Conservation (phyloP, 2,113 vertebrate species). For the Eleginops maclovinus region DNA sequence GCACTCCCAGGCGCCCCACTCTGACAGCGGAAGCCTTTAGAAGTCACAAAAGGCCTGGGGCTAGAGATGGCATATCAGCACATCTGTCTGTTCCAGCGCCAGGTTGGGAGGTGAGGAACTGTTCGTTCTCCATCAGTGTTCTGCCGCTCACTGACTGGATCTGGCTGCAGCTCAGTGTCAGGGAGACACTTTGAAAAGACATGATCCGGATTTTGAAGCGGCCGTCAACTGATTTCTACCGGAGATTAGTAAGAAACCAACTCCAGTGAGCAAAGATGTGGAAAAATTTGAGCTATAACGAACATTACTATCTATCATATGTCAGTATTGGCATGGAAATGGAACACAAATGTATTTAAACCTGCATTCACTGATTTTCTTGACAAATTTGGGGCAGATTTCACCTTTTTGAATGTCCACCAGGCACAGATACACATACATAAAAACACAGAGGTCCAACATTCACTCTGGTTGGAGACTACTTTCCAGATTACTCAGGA, state of each 20-base stretch:
- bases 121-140: slow-evolving; percentile 32
- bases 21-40: slow-evolving; percentile 79
- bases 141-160: slow-evolving; percentile 37
- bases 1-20: slow-evolving; percentile 68
- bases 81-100: slow-evolving; percentile 76
- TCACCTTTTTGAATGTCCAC: neutral
- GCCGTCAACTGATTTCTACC: neutral
- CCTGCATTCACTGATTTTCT: neutral
- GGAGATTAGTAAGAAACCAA: slow-evolving; percentile 18
- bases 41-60: slow-evolving; percentile 77
- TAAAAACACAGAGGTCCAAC: neutral
- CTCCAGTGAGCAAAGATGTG: neutral
- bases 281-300: neutral
- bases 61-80: slow-evolving; percentile 79
- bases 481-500: neutral
- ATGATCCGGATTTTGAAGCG: slow-evolving; percentile 27
- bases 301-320: neutral
- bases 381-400: neutral
- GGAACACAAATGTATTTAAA: neutral
- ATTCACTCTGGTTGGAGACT: neutral
- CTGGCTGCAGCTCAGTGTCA: slow-evolving; percentile 44
- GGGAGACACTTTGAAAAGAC: slow-evolving; percentile 40
- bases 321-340: neutral
- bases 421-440: neutral
- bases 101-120: slow-evolving; percentile 58